These are phyloP conservation scores for Drosophila burlai DNA, from an alignment of 1,140 invertebrate genomes.

Conservation along the genomic window DNA sequence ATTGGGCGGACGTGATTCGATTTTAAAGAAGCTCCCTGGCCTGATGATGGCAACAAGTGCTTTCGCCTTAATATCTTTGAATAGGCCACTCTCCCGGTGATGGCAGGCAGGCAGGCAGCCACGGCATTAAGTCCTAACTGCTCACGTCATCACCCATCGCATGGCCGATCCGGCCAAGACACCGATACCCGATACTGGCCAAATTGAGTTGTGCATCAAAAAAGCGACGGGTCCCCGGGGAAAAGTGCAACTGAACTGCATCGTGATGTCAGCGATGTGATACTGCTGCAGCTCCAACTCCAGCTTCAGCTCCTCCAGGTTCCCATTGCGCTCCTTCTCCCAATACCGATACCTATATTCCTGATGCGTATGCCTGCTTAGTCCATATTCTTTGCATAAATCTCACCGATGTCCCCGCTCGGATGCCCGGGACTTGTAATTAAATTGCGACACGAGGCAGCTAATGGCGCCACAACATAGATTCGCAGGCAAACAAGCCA, in stretches of 20 bases:
- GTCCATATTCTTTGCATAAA: slow-evolving; percentile 68
- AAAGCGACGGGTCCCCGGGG: slow-evolving; percentile 45
- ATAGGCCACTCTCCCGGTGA: slow-evolving; percentile 45
- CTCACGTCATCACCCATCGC: slow-evolving; percentile 23
- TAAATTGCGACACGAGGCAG: slow-evolving; percentile 77
- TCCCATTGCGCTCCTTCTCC: not conserved
- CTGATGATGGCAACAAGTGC: slow-evolving; percentile 60
- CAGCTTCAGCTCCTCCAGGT: not conserved
- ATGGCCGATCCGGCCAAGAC: not conserved
- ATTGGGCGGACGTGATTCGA: slow-evolving; percentile 84
- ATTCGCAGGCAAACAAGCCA: slow-evolving; percentile 61
- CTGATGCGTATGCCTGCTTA: slow-evolving; percentile 36
- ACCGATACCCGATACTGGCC: slow-evolving; percentile 28
- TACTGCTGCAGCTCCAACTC: not conserved
- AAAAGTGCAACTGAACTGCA: slow-evolving; percentile 49
- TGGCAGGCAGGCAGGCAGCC: slow-evolving; percentile 17
- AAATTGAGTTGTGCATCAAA: slow-evolving; percentile 75
- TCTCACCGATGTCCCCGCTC: slow-evolving; percentile 51
- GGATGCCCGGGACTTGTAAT: slow-evolving; percentile 62
- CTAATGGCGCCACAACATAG: slow-evolving; percentile 78
- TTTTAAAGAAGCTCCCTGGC: slow-evolving; percentile 77
- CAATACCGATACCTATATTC: slow-evolving; percentile 3
- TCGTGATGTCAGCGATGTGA: slow-evolving; percentile 57
- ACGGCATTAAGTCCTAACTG: slow-evolving; percentile 31
- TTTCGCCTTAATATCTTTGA: slow-evolving; percentile 65